Base-by-base conservation (phyloP, 2,797 vertebrate genomes). In the Acrossocheilus fasciatus region DNA sequence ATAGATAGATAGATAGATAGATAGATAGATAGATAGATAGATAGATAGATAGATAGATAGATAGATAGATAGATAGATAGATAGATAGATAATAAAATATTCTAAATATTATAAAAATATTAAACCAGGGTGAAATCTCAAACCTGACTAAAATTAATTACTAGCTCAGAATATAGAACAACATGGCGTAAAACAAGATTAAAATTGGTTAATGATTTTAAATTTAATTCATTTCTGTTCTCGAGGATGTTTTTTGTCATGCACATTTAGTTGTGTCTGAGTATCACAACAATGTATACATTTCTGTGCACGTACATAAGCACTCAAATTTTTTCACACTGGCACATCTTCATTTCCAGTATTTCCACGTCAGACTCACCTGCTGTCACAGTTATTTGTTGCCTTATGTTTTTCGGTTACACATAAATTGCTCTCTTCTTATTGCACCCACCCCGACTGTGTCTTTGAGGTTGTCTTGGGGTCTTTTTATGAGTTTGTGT, bases 371-470 rank as follows among this genome's bases (percentile, higher is more conserved):
- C 34, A 70, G 45, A 39, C 47, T 68, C 17, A 23, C 66, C 81
- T 41, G 81, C 66, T 82, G 47, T 82, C 78, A 81, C 18, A 43
- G 78, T 66, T 66, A 80, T 80, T 80, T 82, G 47, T 54, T 54
- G 34, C 81, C 81, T 66, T 52, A 10, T 41, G 81, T 82, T 50
- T 82, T 72, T 69, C 20, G 23, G 66, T 72, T 57, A 26, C 66
- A 82, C 81, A 41, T 54, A 70, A 36, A 82, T 72, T 82, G 66
- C 81, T 41, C 68, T 70, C 23, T 82, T 82, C 80, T 54, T 70
- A 82, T 70, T 82, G 81, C 81, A 18, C n/a, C 23, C 81, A 72
- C 81, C 66, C 66, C 81, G 23, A 70, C 81, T 82, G 66, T 82
- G 45, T 41, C 47, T 72, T 41, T 18, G 62, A 82, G 81, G 66